Conservation (phyloP, 2,888 invertebrate genomes). For the Latheticus oryzae region DNA sequence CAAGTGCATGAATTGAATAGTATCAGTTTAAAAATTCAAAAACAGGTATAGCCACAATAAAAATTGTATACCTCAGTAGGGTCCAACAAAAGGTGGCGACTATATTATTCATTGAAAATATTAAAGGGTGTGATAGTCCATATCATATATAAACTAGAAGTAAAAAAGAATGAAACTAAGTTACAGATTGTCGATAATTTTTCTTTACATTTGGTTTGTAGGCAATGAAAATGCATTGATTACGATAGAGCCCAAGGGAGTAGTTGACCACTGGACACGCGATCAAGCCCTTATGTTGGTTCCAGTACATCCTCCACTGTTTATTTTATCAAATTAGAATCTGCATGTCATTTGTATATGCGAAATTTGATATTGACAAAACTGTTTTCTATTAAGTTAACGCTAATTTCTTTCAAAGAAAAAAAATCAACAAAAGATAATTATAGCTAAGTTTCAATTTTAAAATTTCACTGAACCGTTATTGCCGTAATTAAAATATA, state of each 20-base stretch:
- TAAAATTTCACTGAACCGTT: constrained; percentile 39
- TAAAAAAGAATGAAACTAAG: too few relatives aligned
- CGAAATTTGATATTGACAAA: constrained; percentile 1
- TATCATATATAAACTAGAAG: too few relatives aligned
- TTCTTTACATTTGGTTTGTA: neutral
- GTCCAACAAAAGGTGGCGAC: too few relatives aligned
- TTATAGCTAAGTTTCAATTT: constrained; percentile 27
- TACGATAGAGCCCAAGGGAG: constrained; percentile 37
- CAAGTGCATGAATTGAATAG: too few relatives aligned
- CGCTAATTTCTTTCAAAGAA: too few relatives aligned
- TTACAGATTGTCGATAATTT: neutral
- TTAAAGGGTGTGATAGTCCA: too few relatives aligned
- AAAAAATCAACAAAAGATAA: too few relatives aligned
- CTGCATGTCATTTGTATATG: constrained; percentile 35
- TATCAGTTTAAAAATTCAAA: too few relatives aligned
- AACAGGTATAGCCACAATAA: too few relatives aligned
- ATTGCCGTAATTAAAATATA: constrained; percentile 55
- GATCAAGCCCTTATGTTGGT: constrained; percentile 42
- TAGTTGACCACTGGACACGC: constrained; percentile 44
- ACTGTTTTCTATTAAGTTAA: too few relatives aligned
- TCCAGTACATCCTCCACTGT: constrained; percentile 19
- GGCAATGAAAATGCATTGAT: neutral
- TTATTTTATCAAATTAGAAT: constrained; percentile 30
- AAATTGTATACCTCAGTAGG: too few relatives aligned
- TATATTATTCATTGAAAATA: too few relatives aligned